phyloP scores from a whole-genome alignment of 1,140 invertebrate species.

The Drosophila carrolli region DNA sequence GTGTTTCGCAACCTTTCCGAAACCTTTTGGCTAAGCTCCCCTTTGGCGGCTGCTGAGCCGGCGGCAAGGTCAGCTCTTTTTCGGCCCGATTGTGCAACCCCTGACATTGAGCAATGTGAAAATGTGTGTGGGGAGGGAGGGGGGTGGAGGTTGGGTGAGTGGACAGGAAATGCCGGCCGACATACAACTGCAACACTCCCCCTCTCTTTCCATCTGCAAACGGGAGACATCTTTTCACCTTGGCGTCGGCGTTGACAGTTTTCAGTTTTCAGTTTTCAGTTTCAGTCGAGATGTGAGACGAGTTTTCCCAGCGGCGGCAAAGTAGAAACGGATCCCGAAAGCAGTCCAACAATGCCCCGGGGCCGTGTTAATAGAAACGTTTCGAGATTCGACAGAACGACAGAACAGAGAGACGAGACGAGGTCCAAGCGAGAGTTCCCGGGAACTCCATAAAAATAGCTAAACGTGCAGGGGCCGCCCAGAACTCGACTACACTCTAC shows the following conservation, averaged over 20 bases:
- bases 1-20: conserved; percentile 5
- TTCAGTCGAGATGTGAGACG: neutral
- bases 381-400: conserved; percentile 35
- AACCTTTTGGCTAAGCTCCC: conserved; percentile 32
- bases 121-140: too few species aligned
- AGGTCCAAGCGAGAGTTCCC: conserved; percentile 59
- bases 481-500: conserved; percentile 32
- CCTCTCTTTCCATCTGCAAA: conserved; percentile 16
- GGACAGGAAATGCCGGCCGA: conserved; percentile 48
- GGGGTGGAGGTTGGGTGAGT: neutral
- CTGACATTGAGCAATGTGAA: conserved; percentile 47
- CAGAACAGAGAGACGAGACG: neutral
- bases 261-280: conserved; percentile 11
- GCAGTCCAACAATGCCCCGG: conserved; percentile 40
- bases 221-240: conserved; percentile 10
- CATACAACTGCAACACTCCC: conserved; percentile 12
- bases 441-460: conserved; percentile 81
- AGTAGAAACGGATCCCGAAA: conserved; percentile 34
- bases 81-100: conserved; percentile 20
- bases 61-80: conserved; percentile 32
- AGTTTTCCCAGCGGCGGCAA: conserved; percentile 53
- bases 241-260: conserved; percentile 37
- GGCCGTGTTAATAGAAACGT: conserved; percentile 76
- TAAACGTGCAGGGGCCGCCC: conserved; percentile 78
- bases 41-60: conserved; percentile 36